Conservation (phyloP, 2,797 vertebrate species). For the Lophotriccus pileatus region DNA sequence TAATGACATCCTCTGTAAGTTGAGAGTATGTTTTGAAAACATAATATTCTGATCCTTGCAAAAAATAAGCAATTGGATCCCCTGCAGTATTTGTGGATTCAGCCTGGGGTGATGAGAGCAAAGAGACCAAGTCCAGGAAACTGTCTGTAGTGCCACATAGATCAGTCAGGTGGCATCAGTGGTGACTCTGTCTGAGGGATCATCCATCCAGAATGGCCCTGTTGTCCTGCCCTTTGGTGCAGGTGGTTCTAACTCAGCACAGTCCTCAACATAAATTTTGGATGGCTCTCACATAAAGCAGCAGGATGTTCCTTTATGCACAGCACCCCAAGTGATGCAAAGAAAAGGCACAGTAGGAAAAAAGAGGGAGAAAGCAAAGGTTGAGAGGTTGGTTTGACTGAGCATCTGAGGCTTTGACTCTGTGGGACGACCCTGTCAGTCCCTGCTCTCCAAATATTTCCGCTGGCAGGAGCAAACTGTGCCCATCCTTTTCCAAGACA, state of each 20-base stretch:
- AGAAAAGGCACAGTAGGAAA: background rate
- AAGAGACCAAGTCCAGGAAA: background rate
- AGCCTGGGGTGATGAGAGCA: background rate
- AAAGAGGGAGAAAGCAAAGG: background rate
- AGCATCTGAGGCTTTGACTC: background rate
- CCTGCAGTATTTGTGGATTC: background rate
- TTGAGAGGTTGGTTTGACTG: background rate
- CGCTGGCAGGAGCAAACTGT: background rate
- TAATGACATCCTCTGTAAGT: background rate
- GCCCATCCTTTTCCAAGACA: accelerated
- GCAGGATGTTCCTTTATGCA: background rate
- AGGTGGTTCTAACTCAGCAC: background rate
- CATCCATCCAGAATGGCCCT: background rate
- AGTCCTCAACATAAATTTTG: accelerated
- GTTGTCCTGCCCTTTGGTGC: background rate
- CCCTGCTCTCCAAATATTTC: background rate
- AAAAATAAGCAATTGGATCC: background rate
- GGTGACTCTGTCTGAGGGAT: background rate
- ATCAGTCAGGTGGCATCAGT: background rate
- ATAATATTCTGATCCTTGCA: background rate
- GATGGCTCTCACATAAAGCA: background rate
- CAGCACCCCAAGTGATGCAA: background rate
- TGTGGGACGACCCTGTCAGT: background rate
- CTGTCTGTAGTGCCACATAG: background rate
- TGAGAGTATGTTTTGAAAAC: background rate